Evolutionary conservation across 2,888 invertebrate species (phyloP), one percentile per base, ranked within the genome.

Genomic region (Seira sanloemensis): DNA sequence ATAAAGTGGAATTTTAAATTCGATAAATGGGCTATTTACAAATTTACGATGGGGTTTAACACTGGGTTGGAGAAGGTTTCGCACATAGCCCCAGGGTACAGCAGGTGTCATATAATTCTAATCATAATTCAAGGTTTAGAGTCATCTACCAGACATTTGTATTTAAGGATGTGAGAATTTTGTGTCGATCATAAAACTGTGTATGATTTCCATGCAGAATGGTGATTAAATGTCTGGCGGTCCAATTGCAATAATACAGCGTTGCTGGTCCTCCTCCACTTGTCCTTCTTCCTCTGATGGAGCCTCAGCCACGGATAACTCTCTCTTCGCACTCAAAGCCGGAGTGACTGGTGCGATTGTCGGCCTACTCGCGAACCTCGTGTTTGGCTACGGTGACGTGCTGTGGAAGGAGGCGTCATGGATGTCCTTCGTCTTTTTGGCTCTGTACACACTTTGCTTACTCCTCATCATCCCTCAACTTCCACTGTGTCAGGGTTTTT

Each of bases 191-290:
- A n/a, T 37, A 37, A 7, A 37, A 37, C n/a, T n/a, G 58, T 58
- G 58, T 58, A 58, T 5, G 18, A 58, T 58, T 58, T 62, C 21
- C 5, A 50, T 66, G 37, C 67, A 78, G 78, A 84, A 75, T 62
- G 71, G 78, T 74, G 74, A 74, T 84, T 84, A 78, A 78, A 84
- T 84, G 84, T 84, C 84, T 75, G 78, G 78, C 78, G 78, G 84
- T 74, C 75, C 84, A 75, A 69, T 75, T 75, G 78, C 84, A 75
- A 78, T 84, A 74, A 65, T 75, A 46, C 69, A 78, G 46, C 84
- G 84, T 69, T 84, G 84, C 78, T 75, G 75, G 73, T 77, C 83
- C 83, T 67, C 46, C n/a, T 54, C 74, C 27, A 27, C 37, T 46
- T 19, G 16, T 16, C 19, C 54, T 67, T 54, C 76, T 19, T 12